Evolutionary conservation across 2,888 invertebrate genomes (phyloP), one percentile per base, ranked within the genome.

Genomic region (Andrena chrysosceles): DNA sequence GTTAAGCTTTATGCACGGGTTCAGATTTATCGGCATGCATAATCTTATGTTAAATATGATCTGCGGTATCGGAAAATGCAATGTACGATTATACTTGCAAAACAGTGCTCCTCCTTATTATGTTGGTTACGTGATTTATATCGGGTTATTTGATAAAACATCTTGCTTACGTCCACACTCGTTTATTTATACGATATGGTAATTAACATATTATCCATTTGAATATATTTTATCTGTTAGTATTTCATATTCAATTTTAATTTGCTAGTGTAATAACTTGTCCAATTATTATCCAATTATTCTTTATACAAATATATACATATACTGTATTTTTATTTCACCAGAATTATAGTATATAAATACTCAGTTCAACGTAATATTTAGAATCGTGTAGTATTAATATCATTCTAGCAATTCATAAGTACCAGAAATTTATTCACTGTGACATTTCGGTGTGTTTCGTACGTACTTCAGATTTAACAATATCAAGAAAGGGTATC

Each of bases 81-180:
- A 70, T 72, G 60, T 56, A 56, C 71, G 60, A 80, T 84, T 86
- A 86, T 77, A 80, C 77, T 80, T 84, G 77, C 79, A 80, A 81
- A 86, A 70, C 52, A 67, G 29, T 29, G 1, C 48, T 60, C 26
- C 68, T 48, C 31, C 56, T 66, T 78, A 67, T 74, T 74, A 62
- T 56, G 31, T 31, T 26, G 33, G 29, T 56, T 23, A 20, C 33
- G 26, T 26, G 33, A 26, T 71, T 64, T 33, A 72, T 42, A 6
- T 13, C 8, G 23, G 35, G 33, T 26, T 54, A 42, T 72, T 69
- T 35, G 49, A 16, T 63, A 7, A 72, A 81, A 56, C 48, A 67
- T 54, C 29, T 52, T 23, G 48, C 35, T 23, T 10, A 29, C 8
- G 23, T 23, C 20, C 49, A 33, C 20, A 13, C 16, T 31, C 23